Base-by-base conservation (phyloP, 2,888 invertebrate species). In the Odontocerum albicorne region DNA sequence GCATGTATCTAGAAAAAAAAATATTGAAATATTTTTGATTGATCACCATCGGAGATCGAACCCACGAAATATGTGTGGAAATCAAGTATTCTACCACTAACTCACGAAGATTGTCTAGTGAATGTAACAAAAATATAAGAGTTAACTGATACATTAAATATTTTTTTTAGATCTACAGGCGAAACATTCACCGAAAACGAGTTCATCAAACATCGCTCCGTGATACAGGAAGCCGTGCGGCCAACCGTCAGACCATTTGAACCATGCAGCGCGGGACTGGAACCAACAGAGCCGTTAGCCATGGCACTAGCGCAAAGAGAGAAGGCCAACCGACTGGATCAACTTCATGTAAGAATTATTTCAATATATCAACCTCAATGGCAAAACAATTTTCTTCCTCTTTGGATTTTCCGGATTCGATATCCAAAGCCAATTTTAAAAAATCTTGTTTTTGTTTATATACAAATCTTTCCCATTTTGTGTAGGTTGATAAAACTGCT, bases 241-340 rank as follows among this genome's bases (percentile, higher is more conserved):
- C 88, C 88, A 0, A 74, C 75, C 0, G 75, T 79, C 33, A 82
- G 76, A 59, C 78, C 86, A 0, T 83, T 81, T 59, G 76, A 72
- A 21, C 65, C 79, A 47, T 82, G 80, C 55, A 86, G 91, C 62
- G 84, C 83, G 62, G 82, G 82, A 2, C 67, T 80, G 42, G 66
- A 70, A 3, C 65, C 77, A 0, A 70, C 66, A 0, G 86, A 86
- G 65, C 81, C 82, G 0, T 81, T 93, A 42, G 79, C 87, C 43
- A 71, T 79, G 42, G 87, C 87, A 63, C 71, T 92, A 56, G 86
- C 90, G 3, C 66, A 80, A 1, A 80, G 92, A 17, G 93, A 93
- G 69, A 74, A 83, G 43, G 79, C 83, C 0, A 93, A 92, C 66
- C 77, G 87, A 64, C 79, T 84, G 58, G 89, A 89, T 20, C 81